Conservation (phyloP, 2,888 invertebrate genomes). For the Archips xylosteana region DNA sequence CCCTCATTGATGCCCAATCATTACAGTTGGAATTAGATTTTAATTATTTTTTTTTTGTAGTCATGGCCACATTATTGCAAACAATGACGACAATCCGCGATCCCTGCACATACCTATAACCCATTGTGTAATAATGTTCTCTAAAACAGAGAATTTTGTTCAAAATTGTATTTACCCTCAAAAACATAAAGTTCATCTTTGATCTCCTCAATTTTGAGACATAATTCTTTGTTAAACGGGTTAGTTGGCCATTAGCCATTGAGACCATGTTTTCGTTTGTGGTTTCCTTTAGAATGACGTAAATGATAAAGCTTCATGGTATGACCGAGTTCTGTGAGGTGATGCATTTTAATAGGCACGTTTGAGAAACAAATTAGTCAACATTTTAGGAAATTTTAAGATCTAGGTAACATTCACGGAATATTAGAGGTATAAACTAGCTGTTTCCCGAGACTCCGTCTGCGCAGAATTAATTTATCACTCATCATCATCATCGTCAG, state of each 20-base stretch:
- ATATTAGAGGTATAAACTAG: too few relatives aligned
- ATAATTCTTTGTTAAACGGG: neutral
- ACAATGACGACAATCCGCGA: too few relatives aligned
- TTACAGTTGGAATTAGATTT: too few relatives aligned
- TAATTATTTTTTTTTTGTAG: too few relatives aligned
- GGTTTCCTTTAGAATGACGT: slow-evolving; percentile 14
- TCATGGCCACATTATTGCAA: too few relatives aligned
- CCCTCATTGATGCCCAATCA: too few relatives aligned
- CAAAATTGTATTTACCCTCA: neutral
- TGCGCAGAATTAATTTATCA: too few relatives aligned
- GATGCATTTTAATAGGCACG: neutral
- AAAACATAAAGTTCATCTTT: neutral
- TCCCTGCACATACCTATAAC: too few relatives aligned
- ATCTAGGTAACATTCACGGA: neutral
- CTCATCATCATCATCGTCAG: too few relatives aligned
- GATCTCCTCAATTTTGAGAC: neutral
- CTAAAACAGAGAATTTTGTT: neutral
- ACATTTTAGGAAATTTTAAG: too few relatives aligned
- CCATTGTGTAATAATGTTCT: neutral
- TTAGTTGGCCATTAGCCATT: neutral
- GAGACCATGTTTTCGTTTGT: neutral
- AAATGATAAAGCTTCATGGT: neutral
- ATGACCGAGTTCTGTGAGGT: neutral
- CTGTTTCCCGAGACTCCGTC: too few relatives aligned
- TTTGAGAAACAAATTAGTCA: neutral